Conservation (phyloP, 2,113 vertebrate species). For the Glaucomys volans region DNA sequence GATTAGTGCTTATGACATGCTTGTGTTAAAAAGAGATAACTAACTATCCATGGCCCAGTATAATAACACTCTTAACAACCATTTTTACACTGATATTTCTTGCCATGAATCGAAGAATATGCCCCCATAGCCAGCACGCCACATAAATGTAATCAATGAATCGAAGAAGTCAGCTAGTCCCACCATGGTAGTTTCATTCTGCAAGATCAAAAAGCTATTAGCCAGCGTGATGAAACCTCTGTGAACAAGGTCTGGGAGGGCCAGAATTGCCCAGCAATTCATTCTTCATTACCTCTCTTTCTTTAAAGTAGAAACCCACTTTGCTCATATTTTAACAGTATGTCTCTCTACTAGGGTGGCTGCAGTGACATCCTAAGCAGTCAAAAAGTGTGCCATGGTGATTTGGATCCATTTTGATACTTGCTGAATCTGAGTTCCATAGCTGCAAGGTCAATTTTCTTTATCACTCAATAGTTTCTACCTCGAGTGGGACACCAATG, state of each 20-base stretch:
- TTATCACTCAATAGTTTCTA: constrained; percentile 5
- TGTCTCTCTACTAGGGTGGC: background rate
- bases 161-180: background rate
- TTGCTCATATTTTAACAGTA: constrained; percentile 54
- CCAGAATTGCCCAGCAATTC: constrained; percentile 52
- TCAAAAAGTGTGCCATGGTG: background rate
- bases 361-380: background rate
- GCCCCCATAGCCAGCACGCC: background rate
- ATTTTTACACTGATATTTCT: background rate
- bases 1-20: background rate
- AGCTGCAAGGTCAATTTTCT: constrained; percentile 54
- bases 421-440: background rate
- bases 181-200: background rate
- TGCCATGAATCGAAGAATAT: background rate
- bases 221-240: background rate
- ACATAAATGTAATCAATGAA: background rate
- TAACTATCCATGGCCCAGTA: background rate
- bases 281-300: constrained; percentile 47
- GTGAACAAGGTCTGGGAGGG: background rate
- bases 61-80: background rate
- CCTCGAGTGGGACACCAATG: background rate
- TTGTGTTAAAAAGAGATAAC: constrained; percentile 40
- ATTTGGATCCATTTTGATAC: constrained; percentile 32
- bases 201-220: constrained; percentile 57
- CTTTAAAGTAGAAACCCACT: constrained; percentile 57